phyloP scores from a whole-genome alignment of 2,113 vertebrate species.

The Odontophorus gujanensis region DNA sequence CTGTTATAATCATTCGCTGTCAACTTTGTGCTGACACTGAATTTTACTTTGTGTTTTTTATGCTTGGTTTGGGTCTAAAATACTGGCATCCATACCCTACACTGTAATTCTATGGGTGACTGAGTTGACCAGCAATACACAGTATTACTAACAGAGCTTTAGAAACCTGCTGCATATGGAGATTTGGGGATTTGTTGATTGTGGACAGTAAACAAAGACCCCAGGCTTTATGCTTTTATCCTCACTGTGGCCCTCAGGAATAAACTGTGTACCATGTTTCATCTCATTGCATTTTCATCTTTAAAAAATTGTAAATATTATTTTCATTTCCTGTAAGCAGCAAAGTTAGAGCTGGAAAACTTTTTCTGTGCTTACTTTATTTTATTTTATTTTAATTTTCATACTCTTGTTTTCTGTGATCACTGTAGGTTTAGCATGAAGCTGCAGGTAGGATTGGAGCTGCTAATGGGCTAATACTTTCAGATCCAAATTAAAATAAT shows the following conservation, averaged over 20 bases:
- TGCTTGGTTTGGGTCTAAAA: slow-evolving; percentile 83
- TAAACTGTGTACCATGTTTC: slow-evolving; percentile 41
- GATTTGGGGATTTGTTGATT: slow-evolving; percentile 78
- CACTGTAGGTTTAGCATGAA: slow-evolving; percentile 34
- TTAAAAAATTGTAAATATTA: slow-evolving; percentile 67
- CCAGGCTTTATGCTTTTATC: slow-evolving; percentile 74
- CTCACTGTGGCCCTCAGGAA: slow-evolving; percentile 71
- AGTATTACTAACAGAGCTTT: slow-evolving; percentile 72
- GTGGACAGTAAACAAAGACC: slow-evolving; percentile 78
- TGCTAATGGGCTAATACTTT: slow-evolving; percentile 45
- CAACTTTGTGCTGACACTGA: slow-evolving; percentile 90
- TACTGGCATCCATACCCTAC: slow-evolving; percentile 78
- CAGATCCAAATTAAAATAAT: slow-evolving; percentile 47
- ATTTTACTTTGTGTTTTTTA: slow-evolving; percentile 88
- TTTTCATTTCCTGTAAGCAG: slow-evolving; percentile 51
- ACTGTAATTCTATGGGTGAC: slow-evolving; percentile 81
- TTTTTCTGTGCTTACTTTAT: not conserved
- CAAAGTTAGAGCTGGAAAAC: slow-evolving; percentile 63
- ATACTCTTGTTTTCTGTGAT: slow-evolving; percentile 31
- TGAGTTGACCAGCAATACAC: slow-evolving; percentile 77
- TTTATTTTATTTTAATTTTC: too few species aligned
- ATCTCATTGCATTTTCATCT: slow-evolving; percentile 69
- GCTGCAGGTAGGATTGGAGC: not conserved
- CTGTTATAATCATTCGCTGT: slow-evolving; percentile 91
- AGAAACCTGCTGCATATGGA: slow-evolving; percentile 78